Evolutionary conservation across 2,113 vertebrate species (phyloP).

Genomic region (Tenebrosternarchus preto): DNA sequence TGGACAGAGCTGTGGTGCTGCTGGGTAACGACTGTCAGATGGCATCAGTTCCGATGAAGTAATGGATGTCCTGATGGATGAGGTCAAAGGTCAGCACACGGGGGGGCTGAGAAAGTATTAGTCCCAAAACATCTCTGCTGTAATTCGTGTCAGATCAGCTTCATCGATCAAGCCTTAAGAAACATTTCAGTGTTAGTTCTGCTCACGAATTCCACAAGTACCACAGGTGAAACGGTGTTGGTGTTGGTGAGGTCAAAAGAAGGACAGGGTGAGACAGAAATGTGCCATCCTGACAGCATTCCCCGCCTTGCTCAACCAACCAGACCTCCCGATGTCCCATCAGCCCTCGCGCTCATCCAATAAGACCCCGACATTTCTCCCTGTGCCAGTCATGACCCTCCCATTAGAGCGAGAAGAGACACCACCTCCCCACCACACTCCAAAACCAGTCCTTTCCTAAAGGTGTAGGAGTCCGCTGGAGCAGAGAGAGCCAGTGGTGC

Average conservation of each 20-base stretch:
- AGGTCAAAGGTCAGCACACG: background rate
- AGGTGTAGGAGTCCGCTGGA: background rate
- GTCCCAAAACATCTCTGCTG: no score
- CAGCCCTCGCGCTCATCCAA: constrained; percentile 50
- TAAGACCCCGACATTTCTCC: constrained; percentile 66
- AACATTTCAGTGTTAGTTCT: background rate
- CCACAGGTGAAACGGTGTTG: background rate
- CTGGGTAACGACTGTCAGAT: background rate
- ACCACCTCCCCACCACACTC: no score
- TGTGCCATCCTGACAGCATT: constrained; percentile 38
- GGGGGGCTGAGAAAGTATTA: no score
- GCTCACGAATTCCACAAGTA: no score
- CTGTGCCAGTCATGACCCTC: constrained; percentile 61
- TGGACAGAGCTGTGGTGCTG: background rate
- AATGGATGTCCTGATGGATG: no score
- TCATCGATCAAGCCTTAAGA: background rate
- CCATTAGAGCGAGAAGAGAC: constrained; percentile 25
- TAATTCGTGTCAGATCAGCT: background rate
- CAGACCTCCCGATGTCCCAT: constrained; percentile 66
- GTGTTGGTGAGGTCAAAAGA: constrained; percentile 56
- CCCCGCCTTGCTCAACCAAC: constrained; percentile 20
- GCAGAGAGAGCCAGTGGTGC: no score
- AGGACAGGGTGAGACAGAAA: constrained; percentile 57
- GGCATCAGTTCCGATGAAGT: background rate
- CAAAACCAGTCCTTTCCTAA: background rate